phyloP scores from a whole-genome alignment of 2,888 invertebrate species.

The Tipula lateralis region DNA sequence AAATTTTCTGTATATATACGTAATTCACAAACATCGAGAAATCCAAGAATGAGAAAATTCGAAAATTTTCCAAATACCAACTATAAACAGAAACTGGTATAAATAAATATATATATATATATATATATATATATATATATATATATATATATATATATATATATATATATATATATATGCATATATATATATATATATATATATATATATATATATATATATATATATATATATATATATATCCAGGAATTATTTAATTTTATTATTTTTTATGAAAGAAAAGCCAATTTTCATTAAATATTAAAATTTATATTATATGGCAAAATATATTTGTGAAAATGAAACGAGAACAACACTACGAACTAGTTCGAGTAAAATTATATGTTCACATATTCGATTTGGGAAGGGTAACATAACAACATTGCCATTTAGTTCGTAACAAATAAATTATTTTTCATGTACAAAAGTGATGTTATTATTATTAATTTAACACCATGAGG shows the following conservation, averaged over 20 bases:
- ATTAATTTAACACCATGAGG: not conserved
- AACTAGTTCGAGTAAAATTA: not conserved
- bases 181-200: too few relatives aligned
- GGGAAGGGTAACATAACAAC: not conserved
- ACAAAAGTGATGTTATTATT: not conserved
- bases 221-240: too few relatives aligned
- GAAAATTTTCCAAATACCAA: not conserved
- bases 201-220: too few relatives aligned
- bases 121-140: too few relatives aligned
- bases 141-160: too few relatives aligned
- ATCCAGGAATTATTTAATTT: not conserved
- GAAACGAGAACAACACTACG: not conserved
- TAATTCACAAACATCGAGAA: not conserved
- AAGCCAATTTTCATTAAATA: conserved; percentile 11
- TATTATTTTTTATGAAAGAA: not conserved
- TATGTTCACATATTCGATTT: not conserved
- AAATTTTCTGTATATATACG: not conserved
- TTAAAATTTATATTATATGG: not conserved
- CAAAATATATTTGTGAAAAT: not conserved
- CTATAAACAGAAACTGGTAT: not conserved
- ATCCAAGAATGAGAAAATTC: not conserved
- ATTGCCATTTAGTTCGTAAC: not conserved
- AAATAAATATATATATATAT: too few relatives aligned
- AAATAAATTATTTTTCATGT: not conserved
- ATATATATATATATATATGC: too few relatives aligned